Base-by-base conservation (phyloP, 2,113 vertebrate genomes). In the Cyprinodon tularosa region DNA sequence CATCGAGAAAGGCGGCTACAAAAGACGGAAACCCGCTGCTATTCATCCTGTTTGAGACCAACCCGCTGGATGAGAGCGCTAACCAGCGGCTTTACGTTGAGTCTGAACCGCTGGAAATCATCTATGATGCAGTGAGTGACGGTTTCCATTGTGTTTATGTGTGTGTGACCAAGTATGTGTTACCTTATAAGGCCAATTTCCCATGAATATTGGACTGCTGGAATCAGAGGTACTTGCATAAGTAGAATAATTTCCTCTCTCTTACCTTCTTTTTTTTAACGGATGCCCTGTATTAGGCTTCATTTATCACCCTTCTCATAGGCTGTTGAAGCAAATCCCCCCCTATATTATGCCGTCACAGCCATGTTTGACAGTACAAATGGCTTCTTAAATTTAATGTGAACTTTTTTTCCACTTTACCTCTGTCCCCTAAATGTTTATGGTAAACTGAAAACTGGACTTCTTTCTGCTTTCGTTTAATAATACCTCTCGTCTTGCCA, bases 91-190 rank as follows among this genome's bases (percentile, higher is more conserved):
- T 98, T 72, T 93, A 94, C 39, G 94, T 96, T 68, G 95, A 97
- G 83, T 97, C 98, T 29, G 96, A 96, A 57, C 97, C 98, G 2
- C 86, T 99, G 80, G 97, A 99, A 94, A 97, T 99, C 72, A 93
- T 98, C 72, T 99, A 99, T 77, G 97, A 99, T 84, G 97, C 98
- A 9, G 98, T 99, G 93, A 96, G 97, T 86, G 68, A 10, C 40
- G 47, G 67, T 13, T 10, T n/a, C 29, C 11, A 17, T 12, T 62
- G 20, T 68, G 59, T 12, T 12, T 20, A 36, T 15, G 15, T 13
- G 4, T 60, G 20, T 39, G 29, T 29, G 42, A 60, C 44, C 70
- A 66, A 45, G 29, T 29, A 29, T 29, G 29, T 29, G 29, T 29
- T 29, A 1, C 29, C 29, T 29, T 29, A 29, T 1, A 29, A 29